phyloP scores from a whole-genome alignment of 2,113 vertebrate genomes.

The Periophthalmus modestus region DNA sequence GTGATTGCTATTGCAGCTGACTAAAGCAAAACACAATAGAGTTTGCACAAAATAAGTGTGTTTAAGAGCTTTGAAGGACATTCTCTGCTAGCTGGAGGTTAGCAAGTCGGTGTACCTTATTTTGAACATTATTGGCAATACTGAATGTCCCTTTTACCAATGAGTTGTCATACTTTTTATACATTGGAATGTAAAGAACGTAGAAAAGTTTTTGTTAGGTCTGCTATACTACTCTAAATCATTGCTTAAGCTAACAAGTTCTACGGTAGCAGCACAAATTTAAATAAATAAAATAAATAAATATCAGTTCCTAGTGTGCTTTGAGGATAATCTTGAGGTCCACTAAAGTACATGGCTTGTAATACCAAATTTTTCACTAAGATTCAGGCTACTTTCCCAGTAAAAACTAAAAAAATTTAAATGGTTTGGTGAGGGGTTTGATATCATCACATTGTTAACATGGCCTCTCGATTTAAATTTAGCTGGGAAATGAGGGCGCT shows the following conservation, averaged over 20 bases:
- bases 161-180: too few relatives aligned
- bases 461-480: slow-evolving; percentile 72
- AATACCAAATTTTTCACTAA: slow-evolving; percentile 45
- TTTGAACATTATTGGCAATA: not conserved
- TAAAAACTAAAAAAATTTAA: slow-evolving; percentile 18
- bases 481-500: slow-evolving; percentile 73
- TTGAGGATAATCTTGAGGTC: slow-evolving; percentile 20
- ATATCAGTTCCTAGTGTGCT: not conserved
- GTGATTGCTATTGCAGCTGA: not conserved
- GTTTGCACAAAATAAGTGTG: not conserved
- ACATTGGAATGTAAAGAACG: not conserved
- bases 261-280: not conserved
- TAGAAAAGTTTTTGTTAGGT: too few relatives aligned
- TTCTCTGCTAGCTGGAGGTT: not conserved
- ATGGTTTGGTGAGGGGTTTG: slow-evolving; percentile 50
- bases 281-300: too few relatives aligned
- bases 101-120: not conserved
- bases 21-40: not conserved
- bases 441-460: slow-evolving; percentile 59
- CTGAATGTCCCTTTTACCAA: too few relatives aligned
- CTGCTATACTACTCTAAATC: not conserved
- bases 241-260: not conserved
- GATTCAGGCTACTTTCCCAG: slow-evolving; percentile 47
- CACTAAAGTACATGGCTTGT: slow-evolving; percentile 8
- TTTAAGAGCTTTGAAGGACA: not conserved